Base-by-base conservation (phyloP, 2,113 vertebrate genomes). In the Phoenicopterus ruber region DNA sequence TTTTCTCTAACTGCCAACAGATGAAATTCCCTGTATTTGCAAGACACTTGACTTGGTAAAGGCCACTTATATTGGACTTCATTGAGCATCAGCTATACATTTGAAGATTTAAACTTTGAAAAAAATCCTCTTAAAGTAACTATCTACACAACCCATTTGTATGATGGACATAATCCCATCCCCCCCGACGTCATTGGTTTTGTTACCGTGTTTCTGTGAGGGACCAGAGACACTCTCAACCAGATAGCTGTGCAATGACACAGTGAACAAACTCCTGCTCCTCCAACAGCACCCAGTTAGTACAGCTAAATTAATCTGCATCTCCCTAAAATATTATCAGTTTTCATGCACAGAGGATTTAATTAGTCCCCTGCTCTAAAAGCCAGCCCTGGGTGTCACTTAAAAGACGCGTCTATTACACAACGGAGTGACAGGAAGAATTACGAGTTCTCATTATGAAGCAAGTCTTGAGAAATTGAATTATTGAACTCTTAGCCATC, bases 351-450 rank as follows among this genome's bases (percentile, higher is more conserved):
- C 40, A 50, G 77, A 71, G 78, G 78, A 91, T 90, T 97, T 97
- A 94, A 94, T 94, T 92, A 96, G 63, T 66, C 49, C 90, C 57
- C 42, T 62, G 65, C 83, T 92, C 94, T 95, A 94, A 97, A 92
- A 88, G 77, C 70, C 88, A 95, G 72, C 52, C 90, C 79, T 87
- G 58, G 42, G 57, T 95, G 92, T 88, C 93, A 90, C 80, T 96
- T 94, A 85, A 86, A 91, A 92, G 90, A 81, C 13, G 20, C 86
- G 82, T 73, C 72, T 93, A 67, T 86, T 91, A 88, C 82, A 83
- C 73, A 90, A 58, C 7, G 67, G 81, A 91, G 79, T 70, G 97
- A 90, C 95, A 96, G 85, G 61, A 94, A 86, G 86, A 96, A 91
- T 95, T 84, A 95, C 3, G 58, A 67, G 36, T 52, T 95, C 65